Conservation (phyloP, 2,797 vertebrate species). For the Erethizon dorsatum region DNA sequence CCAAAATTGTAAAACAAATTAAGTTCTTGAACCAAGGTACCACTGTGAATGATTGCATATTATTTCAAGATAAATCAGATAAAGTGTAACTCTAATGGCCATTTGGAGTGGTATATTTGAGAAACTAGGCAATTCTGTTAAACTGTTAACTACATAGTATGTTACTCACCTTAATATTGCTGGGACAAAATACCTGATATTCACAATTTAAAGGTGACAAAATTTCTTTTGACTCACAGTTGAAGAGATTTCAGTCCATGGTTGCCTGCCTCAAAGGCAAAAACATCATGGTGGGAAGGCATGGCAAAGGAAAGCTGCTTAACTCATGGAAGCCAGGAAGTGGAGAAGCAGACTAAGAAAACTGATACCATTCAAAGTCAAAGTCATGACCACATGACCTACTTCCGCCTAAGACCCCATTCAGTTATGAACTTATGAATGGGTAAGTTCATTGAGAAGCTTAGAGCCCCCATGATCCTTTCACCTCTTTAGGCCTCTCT, state of each 20-base stretch:
- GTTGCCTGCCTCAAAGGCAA: background rate
- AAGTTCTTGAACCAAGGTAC: background rate
- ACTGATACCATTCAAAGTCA: background rate
- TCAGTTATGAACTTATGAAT: background rate
- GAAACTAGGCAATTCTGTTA: background rate
- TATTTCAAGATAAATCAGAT: background rate
- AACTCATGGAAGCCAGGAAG: background rate
- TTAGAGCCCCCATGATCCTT: rapidly evolving
- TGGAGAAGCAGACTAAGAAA: background rate
- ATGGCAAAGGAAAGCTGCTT: background rate
- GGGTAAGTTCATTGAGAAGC: background rate
- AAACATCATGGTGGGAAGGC: background rate
- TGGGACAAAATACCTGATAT: background rate
- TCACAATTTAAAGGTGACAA: background rate
- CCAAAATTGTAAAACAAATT: background rate
- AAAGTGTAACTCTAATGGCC: background rate
- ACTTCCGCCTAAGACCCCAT: background rate
- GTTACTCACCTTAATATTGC: background rate
- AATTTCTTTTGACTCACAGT: background rate
- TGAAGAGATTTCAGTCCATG: background rate
- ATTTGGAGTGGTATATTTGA: background rate
- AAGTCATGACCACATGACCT: background rate
- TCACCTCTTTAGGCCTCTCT: background rate
- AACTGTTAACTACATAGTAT: background rate
- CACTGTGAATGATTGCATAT: background rate